phyloP scores from a whole-genome alignment of 2,797 vertebrate genomes.

The Semotilus atromaculatus region DNA sequence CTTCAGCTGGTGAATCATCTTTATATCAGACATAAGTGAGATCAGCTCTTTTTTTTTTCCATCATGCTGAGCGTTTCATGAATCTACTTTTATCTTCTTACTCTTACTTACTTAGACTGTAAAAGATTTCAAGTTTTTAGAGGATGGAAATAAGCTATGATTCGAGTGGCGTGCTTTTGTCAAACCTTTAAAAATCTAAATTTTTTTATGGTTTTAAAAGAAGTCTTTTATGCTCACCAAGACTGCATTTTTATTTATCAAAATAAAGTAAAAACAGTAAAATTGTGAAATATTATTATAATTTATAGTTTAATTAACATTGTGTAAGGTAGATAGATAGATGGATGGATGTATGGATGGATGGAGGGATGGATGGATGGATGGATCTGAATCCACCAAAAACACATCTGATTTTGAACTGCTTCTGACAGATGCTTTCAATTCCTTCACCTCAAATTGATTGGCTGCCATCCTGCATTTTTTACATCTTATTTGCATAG shows the following conservation, averaged over 20 bases:
- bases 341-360: neutral
- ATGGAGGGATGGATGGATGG: no score
- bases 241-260: neutral
- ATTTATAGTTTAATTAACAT: no score
- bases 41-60: slow-evolving; percentile 29
- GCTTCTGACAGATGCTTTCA: neutral
- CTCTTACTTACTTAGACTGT: neutral
- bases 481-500: neutral
- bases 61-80: slow-evolving; percentile 30
- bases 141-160: slow-evolving; percentile 11
- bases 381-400: neutral
- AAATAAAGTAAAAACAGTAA: neutral
- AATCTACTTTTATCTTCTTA: slow-evolving; percentile 36
- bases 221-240: neutral
- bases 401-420: neutral
- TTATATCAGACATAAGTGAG: slow-evolving; percentile 36
- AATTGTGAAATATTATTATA: neutral
- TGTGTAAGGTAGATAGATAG: no score
- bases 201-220: neutral
- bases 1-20: slow-evolving; percentile 27
- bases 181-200: neutral
- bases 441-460: neutral
- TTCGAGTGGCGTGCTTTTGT: slow-evolving; percentile 8
- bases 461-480: neutral
- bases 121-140: slow-evolving; percentile 23